Conservation (phyloP, 2,888 invertebrate species). For the Apocheima hispidaria region DNA sequence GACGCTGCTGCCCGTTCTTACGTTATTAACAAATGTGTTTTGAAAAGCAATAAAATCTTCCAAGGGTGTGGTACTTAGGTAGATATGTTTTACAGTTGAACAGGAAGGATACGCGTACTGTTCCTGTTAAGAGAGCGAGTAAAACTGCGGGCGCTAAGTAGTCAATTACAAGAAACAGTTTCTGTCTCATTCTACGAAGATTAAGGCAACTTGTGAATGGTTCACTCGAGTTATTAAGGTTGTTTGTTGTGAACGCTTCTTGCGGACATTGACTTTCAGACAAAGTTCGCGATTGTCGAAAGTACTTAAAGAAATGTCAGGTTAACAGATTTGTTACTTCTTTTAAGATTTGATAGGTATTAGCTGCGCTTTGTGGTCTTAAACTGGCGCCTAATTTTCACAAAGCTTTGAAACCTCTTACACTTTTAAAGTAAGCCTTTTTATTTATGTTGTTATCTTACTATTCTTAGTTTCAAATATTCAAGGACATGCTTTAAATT, state of each 20-base stretch:
- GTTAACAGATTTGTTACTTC: conserved; percentile 1
- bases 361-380: not conserved
- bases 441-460: too few species aligned
- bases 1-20: too few species aligned
- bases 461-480: too few species aligned
- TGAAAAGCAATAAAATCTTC: too few species aligned
- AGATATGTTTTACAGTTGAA: too few species aligned
- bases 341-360: not conserved
- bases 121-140: not conserved
- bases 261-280: conserved; percentile 75
- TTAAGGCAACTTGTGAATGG: conserved; percentile 67
- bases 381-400: too few species aligned
- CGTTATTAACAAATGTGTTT: too few species aligned
- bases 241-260: conserved; percentile 61
- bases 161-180: conserved; percentile 6
- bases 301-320: conserved; percentile 7
- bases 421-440: too few species aligned
- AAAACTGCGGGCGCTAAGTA: not conserved
- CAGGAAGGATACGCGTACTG: not conserved
- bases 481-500: too few species aligned
- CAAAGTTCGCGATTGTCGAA: conserved; percentile 48
- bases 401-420: too few species aligned
- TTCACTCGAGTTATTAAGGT: conserved; percentile 62
- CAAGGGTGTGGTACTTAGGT: too few species aligned
- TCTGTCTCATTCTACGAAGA: conserved; percentile 49